Base-by-base conservation (phyloP, 2,113 vertebrate species). In the Calidris pugnax region DNA sequence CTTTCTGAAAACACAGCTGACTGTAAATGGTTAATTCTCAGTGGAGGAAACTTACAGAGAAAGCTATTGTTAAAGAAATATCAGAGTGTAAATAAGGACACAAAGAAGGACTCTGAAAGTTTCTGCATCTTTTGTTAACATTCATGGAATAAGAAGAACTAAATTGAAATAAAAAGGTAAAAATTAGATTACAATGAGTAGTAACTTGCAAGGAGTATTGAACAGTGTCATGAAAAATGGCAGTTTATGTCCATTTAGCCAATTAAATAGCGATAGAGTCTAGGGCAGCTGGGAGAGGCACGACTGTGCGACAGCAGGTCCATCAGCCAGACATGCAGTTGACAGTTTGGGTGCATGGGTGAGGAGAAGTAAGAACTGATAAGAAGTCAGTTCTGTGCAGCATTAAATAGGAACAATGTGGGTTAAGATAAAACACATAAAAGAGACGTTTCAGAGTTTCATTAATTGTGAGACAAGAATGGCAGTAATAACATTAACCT, bases 401-500 rank as follows among this genome's bases (percentile, higher is more conserved):
- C 48, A 71, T 85, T 63, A 95, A 94, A 72, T 72, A 66, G 86
- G 71, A 97, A 76, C 45, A 93, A 74, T 66, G 82, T 86, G 78
- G 62, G 62, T 96, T 92, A 94, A 60, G 62, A 63, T 4, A 4
- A 27, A 81, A 87, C 32, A 72, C 67, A 20, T 71, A 57, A 62
- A 93, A 45, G 43, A 71, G 33, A 94, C 76, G 14, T 67, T 76
- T 90, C 50, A 76, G 56, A 75, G 22, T 83, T 94, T 95, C 51
- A 78, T 94, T 96, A 96, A 94, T 93, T 96, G 75, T 94, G 71
- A 83, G 91, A 80, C 48, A 83, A 95, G 66, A 90, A 28, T 93
- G 93, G 83, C 91, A 76, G 35, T 74, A 56, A 67, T 73, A 94
- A 80, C 45, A 77, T 96, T 91, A 95, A 51, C 82, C 59, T 89